These are phyloP conservation scores for Ginglymostoma cirratum DNA, from an alignment of 2,113 vertebrate genomes.

Conservation along the genomic window DNA sequence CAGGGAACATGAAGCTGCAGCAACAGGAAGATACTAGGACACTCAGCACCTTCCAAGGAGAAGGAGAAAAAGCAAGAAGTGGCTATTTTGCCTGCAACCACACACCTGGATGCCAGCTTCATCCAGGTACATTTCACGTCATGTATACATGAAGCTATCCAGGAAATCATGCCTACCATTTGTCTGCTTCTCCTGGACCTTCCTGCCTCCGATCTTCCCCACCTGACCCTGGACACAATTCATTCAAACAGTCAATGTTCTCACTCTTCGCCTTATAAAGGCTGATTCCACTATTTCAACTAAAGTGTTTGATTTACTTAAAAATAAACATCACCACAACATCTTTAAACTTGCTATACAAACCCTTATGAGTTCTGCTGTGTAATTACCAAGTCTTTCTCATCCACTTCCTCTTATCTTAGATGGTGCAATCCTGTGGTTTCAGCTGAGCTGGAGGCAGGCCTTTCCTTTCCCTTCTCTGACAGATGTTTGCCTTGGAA, in stretches of 20 bases:
- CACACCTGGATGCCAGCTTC: neutral
- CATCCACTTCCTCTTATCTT: neutral
- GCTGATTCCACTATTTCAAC: no score
- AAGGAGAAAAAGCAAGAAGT: neutral
- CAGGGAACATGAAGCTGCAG: neutral
- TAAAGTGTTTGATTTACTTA: neutral
- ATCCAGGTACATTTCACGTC: neutral
- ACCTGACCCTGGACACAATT: neutral
- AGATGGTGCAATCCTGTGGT: neutral
- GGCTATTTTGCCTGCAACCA: neutral
- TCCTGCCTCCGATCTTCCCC: no score
- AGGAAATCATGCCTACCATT: neutral
- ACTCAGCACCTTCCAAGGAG: neutral
- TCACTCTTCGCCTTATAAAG: no score
- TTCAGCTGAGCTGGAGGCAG: neutral
- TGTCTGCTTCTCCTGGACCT: neutral
- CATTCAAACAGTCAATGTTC: neutral
- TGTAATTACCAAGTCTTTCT: neutral
- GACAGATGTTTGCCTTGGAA: neutral
- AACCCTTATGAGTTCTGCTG: no score
- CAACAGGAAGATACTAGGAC: neutral
- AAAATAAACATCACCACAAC: neutral
- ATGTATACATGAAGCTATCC: neutral
- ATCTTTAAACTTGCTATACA: neutral
- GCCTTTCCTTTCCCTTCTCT: neutral